These are phyloP conservation scores for Trachymyrmex septentrionalis DNA, from an alignment of 1,140 invertebrate species.

Conservation along the genomic window DNA sequence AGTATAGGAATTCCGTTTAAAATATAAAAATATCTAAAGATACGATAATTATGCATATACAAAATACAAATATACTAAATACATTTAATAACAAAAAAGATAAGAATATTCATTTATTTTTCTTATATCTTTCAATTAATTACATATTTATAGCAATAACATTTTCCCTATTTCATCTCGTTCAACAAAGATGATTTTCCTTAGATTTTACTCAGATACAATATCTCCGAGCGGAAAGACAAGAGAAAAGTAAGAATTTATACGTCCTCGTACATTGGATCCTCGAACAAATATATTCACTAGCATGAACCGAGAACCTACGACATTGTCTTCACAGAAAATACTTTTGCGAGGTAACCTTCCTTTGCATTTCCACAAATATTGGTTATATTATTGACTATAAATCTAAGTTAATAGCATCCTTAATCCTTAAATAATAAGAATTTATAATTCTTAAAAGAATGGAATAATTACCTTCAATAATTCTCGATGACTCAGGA, in stretches of 20 bases:
- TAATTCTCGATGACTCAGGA: not conserved
- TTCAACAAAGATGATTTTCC: not conserved
- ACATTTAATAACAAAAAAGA: not conserved
- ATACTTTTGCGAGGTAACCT: slow-evolving; percentile 23
- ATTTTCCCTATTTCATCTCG: not conserved
- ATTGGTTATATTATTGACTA: not conserved
- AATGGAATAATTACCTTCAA: slow-evolving; percentile 35
- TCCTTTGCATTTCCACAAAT: not conserved
- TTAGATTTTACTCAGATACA: not conserved
- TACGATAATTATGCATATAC: not conserved
- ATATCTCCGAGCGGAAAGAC: not conserved
- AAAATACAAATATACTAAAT: not conserved
- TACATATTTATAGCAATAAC: not conserved
- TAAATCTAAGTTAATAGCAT: not conserved
- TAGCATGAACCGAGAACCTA: not conserved
- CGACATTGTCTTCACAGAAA: slow-evolving; percentile 20
- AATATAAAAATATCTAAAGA: not conserved
- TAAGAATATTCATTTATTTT: not conserved
- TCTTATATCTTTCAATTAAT: slow-evolving; percentile 7
- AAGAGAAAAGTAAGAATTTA: slow-evolving; percentile 54
- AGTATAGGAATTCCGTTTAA: not conserved
- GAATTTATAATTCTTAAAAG: not conserved
- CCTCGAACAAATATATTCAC: slow-evolving; percentile 49
- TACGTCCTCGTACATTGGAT: slow-evolving; percentile 21
- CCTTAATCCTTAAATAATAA: not conserved